These are phyloP conservation scores for Mythimna albipuncta DNA, from an alignment of 2,888 invertebrate species.

Conservation along the genomic window DNA sequence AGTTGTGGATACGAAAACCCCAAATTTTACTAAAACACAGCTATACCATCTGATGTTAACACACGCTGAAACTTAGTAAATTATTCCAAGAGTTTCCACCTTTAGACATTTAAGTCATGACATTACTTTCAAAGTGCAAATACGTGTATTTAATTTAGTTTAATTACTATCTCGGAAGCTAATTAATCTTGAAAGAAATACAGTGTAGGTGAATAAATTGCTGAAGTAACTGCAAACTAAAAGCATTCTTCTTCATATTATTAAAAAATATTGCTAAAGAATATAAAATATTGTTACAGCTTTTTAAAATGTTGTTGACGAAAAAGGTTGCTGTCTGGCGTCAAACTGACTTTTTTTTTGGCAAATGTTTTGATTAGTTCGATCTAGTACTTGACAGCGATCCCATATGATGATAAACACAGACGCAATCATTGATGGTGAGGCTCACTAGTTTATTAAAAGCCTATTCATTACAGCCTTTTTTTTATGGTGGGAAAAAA, in stretches of 20 bases:
- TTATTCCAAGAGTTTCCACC: slow-evolving; percentile 27
- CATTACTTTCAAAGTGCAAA: slow-evolving; percentile 33
- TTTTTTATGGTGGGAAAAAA: too few species aligned
- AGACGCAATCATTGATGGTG: too few species aligned
- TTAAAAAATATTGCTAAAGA: not conserved
- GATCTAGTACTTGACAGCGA: too few species aligned
- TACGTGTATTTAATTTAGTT: slow-evolving; percentile 37
- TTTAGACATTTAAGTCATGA: slow-evolving; percentile 19
- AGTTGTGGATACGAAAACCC: not conserved
- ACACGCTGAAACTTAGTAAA: slow-evolving; percentile 14
- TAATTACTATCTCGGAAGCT: slow-evolving; percentile 22
- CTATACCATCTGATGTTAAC: not conserved
- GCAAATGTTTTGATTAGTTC: too few species aligned
- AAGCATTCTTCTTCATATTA: slow-evolving; percentile 12
- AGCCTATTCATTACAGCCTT: too few species aligned
- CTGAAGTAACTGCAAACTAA: not conserved
- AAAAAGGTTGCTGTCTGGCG: slow-evolving; percentile 10
- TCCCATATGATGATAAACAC: too few species aligned
- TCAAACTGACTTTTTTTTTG: not conserved
- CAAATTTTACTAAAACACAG: slow-evolving; percentile 19
- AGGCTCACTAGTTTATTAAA: too few species aligned
- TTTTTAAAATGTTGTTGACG: not conserved
- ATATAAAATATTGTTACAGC: not conserved
- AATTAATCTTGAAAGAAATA: slow-evolving; percentile 25
- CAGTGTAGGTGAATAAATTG: slow-evolving; percentile 19